phyloP scores from a whole-genome alignment of 1,140 invertebrate species.

The Zaprionus kolodkinae region DNA sequence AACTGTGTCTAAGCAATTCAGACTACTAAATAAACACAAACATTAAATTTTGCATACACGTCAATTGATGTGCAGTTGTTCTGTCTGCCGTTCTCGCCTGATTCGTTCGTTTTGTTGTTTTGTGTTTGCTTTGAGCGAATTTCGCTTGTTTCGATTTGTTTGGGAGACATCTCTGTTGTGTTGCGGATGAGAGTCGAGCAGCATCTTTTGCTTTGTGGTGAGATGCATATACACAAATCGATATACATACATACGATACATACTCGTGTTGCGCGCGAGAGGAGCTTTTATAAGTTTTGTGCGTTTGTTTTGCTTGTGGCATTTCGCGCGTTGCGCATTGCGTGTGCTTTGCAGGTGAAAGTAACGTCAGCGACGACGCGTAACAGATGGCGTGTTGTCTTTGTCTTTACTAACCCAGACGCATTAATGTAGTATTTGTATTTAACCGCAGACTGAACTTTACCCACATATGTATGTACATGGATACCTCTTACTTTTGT shows the following conservation, averaged over 20 bases:
- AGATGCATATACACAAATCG: not conserved
- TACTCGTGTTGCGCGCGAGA: not conserved
- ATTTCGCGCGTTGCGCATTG: slow-evolving; percentile 46
- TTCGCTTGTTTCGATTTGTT: slow-evolving; percentile 14
- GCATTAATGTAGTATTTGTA: not conserved
- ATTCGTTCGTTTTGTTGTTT: slow-evolving; percentile 15
- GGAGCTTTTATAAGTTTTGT: slow-evolving; percentile 41
- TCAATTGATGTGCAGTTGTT: slow-evolving; percentile 31
- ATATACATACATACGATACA: not conserved
- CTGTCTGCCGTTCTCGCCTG: slow-evolving; percentile 7
- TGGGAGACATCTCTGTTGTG: slow-evolving; percentile 3
- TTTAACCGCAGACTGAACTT: not conserved
- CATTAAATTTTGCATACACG: slow-evolving; percentile 38
- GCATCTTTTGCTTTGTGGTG: slow-evolving; percentile 22
- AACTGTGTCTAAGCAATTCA: slow-evolving; percentile 46
- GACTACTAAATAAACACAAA: slow-evolving; percentile 53
- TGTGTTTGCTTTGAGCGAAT: slow-evolving; percentile 18
- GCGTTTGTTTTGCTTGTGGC: slow-evolving; percentile 55
- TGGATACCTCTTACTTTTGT: not conserved
- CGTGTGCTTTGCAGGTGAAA: slow-evolving; percentile 56
- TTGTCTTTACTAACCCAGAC: slow-evolving; percentile 15
- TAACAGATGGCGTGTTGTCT: slow-evolving; percentile 51
- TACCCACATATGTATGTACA: not conserved
- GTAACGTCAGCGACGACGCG: slow-evolving; percentile 39
- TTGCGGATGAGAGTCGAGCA: slow-evolving; percentile 1